Evolutionary conservation across 2,888 invertebrate genomes (phyloP), one percentile per base, ranked within the genome.

Genomic region (Ptychoptera albimana): DNA sequence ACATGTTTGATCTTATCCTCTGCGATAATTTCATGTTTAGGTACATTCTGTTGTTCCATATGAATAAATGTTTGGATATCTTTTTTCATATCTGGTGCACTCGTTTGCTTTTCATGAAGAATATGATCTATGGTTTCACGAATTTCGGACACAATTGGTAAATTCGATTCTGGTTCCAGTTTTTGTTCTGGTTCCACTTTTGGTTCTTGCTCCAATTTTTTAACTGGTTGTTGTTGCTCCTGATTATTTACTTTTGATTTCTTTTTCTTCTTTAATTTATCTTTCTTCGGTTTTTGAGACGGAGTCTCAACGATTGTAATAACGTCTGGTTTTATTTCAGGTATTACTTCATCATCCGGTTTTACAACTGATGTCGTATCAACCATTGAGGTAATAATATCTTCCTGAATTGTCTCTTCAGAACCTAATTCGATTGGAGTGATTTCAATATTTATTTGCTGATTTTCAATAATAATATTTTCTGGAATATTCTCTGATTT

Each of bases 251-350:
- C 30, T 6, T 13, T 29, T 29, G 23, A 13, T 40, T 40, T 7
- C 13, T 40, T 40, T n/a, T 29, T 40, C 11, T 30, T 29, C 11
- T 30, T 30, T 11, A 30, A 13, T n/a, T 40, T 40, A 30, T 29
- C n/a, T 13, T 30, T 40, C 3, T 30, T 40, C 11, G 39, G 39
- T 13, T 40, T 30, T 4, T 40, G 30, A 12, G 30, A 32, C 16
- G 34, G 1, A 16, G 8, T 13, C 32, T 52, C 52, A 6, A 32
- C 14, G 9, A 36, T 36, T 23, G 42, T 42, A 8, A 36, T 42
- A 23, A 36, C n/a, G 15, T 23, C 12, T 35, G 8, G 42, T 36
- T 15, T 36, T 42, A 11, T 35, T 37, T 36, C 13, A 12, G 16
- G 10, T 10, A 37, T 37, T 37, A 1, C 37, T 15, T 8, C 13